Base-by-base conservation (phyloP, 1,140 invertebrate genomes). In the Caligus rogercresseyi region DNA sequence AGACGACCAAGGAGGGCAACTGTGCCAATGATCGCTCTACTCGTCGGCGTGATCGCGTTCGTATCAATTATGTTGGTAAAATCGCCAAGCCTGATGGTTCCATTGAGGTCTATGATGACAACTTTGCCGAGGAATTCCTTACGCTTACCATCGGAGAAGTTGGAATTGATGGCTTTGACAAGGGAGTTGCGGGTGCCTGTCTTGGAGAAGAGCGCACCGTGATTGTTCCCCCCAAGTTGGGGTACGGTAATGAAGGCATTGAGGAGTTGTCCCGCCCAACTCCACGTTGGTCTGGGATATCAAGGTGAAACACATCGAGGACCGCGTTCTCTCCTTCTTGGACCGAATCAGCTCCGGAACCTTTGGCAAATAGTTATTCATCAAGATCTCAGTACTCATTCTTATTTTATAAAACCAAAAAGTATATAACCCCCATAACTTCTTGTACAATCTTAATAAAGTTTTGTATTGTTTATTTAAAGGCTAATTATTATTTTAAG, bases 131-230 rank as follows among this genome's bases (percentile, higher is more conserved):
- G n/a, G 25, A 53, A 25, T 26, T 25, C 11, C n/a, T 60, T 14
- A n/a, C 2, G 1, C 15, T 60, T 24, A 60, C 57, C 14, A 25
- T 60, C 21, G 57, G 57, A 18, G 43, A 23, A 15, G 26, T 31
- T 60, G 72, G 73, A 54, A 71, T 72, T 24, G 55, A 64, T 31
- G 72, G 74, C n/a, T 76, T 73, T 73, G 74, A 75, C 56, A 64
- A 69, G 19, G 75, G 74, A 3, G 64, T 75, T 11, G 54, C 68
- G 16, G 73, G 70, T 20, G 74, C 74, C 72, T 76, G 75, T 68
- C 67, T 69, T 0, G 72, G 74, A 20, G 74, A 76, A 65, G 71
- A 72, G 53, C 66, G 75, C 25, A 70, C 68, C 65, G 67, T 76
- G 1, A 70, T 69, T 11, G 69, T 75, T 24, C 74, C 74, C 7